phyloP scores from a whole-genome alignment of 2,797 vertebrate species.

The Sebastes variabilis region DNA sequence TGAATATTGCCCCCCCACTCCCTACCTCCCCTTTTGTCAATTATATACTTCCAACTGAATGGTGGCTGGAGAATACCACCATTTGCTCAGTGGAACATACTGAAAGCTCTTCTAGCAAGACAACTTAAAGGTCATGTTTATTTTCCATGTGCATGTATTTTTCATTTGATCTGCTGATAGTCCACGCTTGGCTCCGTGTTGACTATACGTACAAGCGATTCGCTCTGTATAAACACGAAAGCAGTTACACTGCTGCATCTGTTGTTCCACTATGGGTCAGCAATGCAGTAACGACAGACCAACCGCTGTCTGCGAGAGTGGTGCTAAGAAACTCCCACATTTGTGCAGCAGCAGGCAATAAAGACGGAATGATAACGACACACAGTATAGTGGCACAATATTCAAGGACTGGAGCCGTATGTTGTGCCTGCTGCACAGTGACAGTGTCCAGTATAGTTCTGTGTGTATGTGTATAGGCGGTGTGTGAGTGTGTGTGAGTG shows the following conservation, averaged over 20 bases:
- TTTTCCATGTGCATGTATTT: conserved; percentile 67
- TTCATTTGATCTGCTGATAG: conserved; percentile 60
- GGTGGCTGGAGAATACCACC: conserved; percentile 63
- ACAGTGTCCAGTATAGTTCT: conserved; percentile 5
- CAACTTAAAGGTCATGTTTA: conserved; percentile 72
- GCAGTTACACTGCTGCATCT: conserved; percentile 23
- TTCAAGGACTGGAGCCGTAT: conserved; percentile 37
- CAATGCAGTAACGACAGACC: conserved; percentile 27
- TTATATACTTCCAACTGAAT: conserved; percentile 72
- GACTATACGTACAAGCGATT: conserved; percentile 28
- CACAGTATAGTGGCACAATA: conserved; percentile 29
- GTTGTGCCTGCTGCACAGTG: conserved; percentile 9
- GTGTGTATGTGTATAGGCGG: conserved; percentile 1
- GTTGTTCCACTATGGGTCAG: conserved; percentile 31
- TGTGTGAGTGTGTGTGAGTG: conserved; percentile 29
- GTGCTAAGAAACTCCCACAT: conserved; percentile 27
- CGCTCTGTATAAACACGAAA: conserved; percentile 30
- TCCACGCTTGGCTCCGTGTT: conserved; percentile 13
- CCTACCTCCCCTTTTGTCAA: conserved; percentile 40
- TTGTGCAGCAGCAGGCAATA: conserved; percentile 33
- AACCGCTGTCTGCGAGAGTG: conserved; percentile 1
- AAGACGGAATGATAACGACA: conserved; percentile 30
- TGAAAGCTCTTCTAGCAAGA: conserved; percentile 51
- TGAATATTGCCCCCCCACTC: conserved; percentile 11
- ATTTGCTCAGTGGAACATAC: conserved; percentile 65